Evolutionary conservation across 2,888 invertebrate species (phyloP).

Genomic region (Pollenia griseotomentosa): DNA sequence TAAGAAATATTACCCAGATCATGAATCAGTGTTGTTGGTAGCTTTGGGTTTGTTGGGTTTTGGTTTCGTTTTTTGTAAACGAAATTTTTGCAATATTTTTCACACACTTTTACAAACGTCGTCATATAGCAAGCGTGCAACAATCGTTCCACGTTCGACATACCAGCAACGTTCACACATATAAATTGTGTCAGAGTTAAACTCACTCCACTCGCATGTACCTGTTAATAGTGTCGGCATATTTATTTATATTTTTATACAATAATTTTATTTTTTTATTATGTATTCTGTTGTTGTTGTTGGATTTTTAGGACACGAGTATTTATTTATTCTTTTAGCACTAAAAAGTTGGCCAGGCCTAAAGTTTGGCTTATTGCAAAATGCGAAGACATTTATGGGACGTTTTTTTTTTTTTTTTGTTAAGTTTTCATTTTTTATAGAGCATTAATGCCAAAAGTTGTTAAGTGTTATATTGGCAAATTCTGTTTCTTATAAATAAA

Average conservation of each 20-base stretch:
- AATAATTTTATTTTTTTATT: constrained; percentile 36
- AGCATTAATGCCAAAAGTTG: constrained; percentile 70
- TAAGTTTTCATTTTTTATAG: constrained; percentile 27
- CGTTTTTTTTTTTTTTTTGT: constrained; percentile 2
- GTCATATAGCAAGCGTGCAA: constrained; percentile 13
- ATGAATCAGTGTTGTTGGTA: constrained; percentile 45
- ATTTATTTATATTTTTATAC: constrained; percentile 62
- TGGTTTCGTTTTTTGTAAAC: constrained; percentile 16
- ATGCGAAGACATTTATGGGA: constrained; percentile 64
- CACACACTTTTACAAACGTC: constrained; percentile 44
- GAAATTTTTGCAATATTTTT: constrained; percentile 49
- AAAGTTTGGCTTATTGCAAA: constrained; percentile 37
- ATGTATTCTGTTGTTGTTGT: constrained; percentile 1
- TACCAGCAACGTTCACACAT: neutral
- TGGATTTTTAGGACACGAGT: constrained; percentile 36
- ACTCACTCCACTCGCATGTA: constrained; percentile 42
- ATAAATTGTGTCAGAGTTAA: constrained; percentile 47
- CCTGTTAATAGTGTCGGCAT: constrained; percentile 66
- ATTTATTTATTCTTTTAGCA: constrained; percentile 51
- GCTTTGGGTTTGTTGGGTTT: constrained; percentile 27
- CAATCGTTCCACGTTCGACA: constrained; percentile 7
- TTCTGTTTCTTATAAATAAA: constrained; percentile 16
- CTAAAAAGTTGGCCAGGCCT: constrained; percentile 29
- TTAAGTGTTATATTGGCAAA: constrained; percentile 59
- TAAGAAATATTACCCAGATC: constrained; percentile 52